phyloP scores from a whole-genome alignment of 2,888 invertebrate species.

The Latrodectus hesperus region DNA sequence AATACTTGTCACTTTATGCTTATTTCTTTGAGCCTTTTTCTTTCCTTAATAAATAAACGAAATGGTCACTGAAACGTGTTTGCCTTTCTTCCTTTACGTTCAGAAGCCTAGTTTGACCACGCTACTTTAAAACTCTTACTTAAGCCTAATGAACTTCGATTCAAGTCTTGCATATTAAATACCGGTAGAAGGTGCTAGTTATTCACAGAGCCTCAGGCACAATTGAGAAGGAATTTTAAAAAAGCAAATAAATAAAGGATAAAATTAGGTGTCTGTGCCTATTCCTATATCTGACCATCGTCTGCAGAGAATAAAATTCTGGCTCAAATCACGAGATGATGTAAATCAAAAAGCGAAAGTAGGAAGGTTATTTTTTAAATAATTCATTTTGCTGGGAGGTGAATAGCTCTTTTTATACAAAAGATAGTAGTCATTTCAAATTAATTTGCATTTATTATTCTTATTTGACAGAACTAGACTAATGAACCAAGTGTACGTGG shows the following conservation, averaged over 20 bases:
- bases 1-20: too few species aligned
- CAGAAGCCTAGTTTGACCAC: too few species aligned
- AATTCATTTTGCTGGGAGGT: conserved; percentile 39
- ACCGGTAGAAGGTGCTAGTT: conserved; percentile 36
- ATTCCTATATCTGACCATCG: not conserved
- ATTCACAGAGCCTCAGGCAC: conserved; percentile 7
- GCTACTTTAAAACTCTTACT: not conserved
- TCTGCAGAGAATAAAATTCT: conserved; percentile 39
- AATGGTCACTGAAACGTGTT: too few species aligned
- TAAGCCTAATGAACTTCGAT: conserved; percentile 33
- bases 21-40: too few species aligned
- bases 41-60: too few species aligned
- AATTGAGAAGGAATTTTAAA: conserved; percentile 9
- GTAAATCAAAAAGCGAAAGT: conserved; percentile 29
- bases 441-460: conserved; percentile 38
- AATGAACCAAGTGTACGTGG: conserved; percentile 23
- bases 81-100: too few species aligned
- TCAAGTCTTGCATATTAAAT: conserved; percentile 42
- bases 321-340: conserved; percentile 29
- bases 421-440: conserved; percentile 30
- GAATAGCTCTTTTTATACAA: conserved; percentile 23
- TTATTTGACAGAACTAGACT: conserved; percentile 36
- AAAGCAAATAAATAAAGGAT: not conserved
- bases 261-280: conserved; percentile 19
- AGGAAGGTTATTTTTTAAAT: conserved; percentile 27